phyloP scores from a whole-genome alignment of 1,140 invertebrate species.

The Heliconius nattereri region DNA sequence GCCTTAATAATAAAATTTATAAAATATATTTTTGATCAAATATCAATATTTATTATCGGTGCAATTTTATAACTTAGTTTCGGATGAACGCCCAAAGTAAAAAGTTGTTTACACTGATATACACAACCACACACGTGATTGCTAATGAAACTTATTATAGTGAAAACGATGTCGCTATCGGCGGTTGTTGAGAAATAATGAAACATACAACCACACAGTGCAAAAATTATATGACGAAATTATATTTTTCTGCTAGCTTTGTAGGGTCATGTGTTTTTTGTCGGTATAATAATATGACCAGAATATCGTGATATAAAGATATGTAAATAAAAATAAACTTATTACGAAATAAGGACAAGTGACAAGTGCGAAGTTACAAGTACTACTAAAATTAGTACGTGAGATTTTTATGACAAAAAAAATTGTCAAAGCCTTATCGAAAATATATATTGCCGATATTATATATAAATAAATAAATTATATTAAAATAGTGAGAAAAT shows the following conservation, averaged over 20 bases:
- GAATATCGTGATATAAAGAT: background rate
- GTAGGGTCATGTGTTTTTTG: too few relatives aligned
- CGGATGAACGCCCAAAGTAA: constrained; percentile 6
- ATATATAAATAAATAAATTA: too few relatives aligned
- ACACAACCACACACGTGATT: background rate
- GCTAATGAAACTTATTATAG: constrained; percentile 7
- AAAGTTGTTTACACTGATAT: constrained; percentile 13
- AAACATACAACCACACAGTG: background rate
- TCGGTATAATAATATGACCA: background rate
- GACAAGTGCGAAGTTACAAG: background rate
- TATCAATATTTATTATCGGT: background rate
- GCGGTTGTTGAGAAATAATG: background rate
- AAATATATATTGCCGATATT: too few relatives aligned
- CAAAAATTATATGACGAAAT: too few relatives aligned
- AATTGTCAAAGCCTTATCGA: background rate
- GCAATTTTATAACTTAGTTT: background rate
- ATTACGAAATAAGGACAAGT: background rate
- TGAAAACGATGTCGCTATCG: background rate
- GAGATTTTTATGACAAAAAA: background rate
- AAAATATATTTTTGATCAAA: too few relatives aligned
- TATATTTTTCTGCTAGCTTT: too few relatives aligned
- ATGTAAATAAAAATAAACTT: background rate
- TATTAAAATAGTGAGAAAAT: too few relatives aligned
- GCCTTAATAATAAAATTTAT: too few relatives aligned
- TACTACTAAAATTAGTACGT: background rate